Percentiles rank a stretch among this genome's conserved stretches.
These are phyloP conservation scores for Resseliella maxima DNA, from an alignment of 2,888 invertebrate genomes.

Conservation along the genomic window DNA sequence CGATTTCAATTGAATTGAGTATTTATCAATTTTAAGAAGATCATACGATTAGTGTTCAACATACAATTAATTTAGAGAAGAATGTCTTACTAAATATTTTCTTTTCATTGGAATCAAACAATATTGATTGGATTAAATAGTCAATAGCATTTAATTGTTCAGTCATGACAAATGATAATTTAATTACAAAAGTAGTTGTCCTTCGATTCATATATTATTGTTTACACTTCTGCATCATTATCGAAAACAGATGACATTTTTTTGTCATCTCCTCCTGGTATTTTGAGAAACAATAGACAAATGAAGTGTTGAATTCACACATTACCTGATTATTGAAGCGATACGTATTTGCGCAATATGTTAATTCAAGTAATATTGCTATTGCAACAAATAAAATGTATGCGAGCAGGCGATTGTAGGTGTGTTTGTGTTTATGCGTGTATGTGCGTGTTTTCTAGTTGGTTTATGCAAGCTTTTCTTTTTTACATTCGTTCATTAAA, in stretches of 20 bases:
- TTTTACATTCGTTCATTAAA: constrained; percentile 1
- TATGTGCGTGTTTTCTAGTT: neutral
- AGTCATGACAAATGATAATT: neutral
- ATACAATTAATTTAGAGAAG: too few relatives aligned
- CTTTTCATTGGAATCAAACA: too few relatives aligned
- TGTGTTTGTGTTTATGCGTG: too few relatives aligned
- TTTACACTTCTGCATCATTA: neutral
- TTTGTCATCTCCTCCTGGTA: too few relatives aligned
- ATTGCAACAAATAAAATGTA: neutral
- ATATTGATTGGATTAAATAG: neutral
- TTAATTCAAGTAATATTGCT: neutral
- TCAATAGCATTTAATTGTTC: neutral
- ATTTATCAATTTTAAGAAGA: too few relatives aligned
- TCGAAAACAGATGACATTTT: neutral
- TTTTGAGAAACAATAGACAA: too few relatives aligned
- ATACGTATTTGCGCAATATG: neutral
- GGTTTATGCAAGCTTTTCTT: neutral
- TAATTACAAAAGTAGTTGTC: neutral
- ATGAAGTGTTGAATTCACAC: neutral
- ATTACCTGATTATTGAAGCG: neutral
- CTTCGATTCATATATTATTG: neutral
- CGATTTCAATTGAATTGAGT: too few relatives aligned
- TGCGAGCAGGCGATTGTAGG: too few relatives aligned
- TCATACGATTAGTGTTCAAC: too few relatives aligned
- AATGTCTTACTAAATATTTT: too few relatives aligned